Percentiles rank a stretch among this genome's conserved stretches.
Conservation (phyloP, 2,888 invertebrate genomes). For the Dusona sp. region DNA sequence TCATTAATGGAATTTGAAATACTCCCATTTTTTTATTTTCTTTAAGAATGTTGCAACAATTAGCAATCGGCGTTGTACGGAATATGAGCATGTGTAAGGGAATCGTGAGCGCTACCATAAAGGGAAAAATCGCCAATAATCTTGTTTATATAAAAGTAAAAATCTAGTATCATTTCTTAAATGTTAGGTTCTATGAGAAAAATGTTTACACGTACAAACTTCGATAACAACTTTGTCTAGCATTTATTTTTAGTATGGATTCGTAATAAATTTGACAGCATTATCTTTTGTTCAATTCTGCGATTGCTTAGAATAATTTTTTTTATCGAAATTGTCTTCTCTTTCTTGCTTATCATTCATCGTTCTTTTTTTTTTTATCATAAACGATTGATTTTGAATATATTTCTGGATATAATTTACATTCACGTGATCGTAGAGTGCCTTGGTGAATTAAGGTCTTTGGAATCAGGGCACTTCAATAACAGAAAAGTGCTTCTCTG, state of each 20-base stretch:
- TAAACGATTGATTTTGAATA: neutral
- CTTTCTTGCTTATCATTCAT: neutral
- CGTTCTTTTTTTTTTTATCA: neutral
- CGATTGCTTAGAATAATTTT: neutral
- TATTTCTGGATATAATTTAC: constrained; percentile 6
- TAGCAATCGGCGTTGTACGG: constrained; percentile 32
- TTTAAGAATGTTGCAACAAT: constrained; percentile 51
- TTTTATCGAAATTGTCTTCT: neutral
- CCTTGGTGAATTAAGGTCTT: constrained; percentile 63
- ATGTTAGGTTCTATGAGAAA: neutral
- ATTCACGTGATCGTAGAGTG: constrained; percentile 13
- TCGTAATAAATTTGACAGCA: neutral
- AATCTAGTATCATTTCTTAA: neutral
- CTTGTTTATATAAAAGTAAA: neutral
- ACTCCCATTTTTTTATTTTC: neutral
- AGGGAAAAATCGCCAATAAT: neutral
- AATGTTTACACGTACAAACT: neutral
- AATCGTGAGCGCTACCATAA: neutral
- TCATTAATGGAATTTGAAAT: constrained; percentile 48
- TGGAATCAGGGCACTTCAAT: constrained; percentile 57
- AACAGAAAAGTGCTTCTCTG: constrained; percentile 37
- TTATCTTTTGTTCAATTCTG: neutral
- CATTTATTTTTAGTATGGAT: neutral
- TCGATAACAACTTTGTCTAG: neutral
- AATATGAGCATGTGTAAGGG: constrained; percentile 4